Conservation (phyloP, 2,113 vertebrate species). For the Spea multiplicata region DNA sequence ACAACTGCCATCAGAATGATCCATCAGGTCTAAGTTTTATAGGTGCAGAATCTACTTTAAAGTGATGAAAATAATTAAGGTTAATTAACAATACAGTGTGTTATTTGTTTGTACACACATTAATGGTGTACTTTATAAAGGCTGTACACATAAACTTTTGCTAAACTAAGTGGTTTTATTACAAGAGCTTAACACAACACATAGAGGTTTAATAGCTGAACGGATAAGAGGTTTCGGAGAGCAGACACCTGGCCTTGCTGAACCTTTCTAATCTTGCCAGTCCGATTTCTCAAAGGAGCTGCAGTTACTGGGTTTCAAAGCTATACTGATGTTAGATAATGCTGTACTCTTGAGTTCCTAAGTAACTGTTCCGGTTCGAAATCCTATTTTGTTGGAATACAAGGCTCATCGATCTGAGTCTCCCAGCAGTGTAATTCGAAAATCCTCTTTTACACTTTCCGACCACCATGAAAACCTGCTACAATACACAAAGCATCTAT, state of each 20-base stretch:
- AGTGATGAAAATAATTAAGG: no score
- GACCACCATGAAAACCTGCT: constrained; percentile 18
- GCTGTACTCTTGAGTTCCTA: constrained; percentile 8
- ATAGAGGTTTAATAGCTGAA: not conserved
- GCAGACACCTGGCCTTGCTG: constrained; percentile 8
- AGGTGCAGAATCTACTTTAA: no score
- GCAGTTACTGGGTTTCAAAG: constrained; percentile 16
- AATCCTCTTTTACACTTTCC: constrained; percentile 19
- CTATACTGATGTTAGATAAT: constrained; percentile 34
- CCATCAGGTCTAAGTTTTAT: no score
- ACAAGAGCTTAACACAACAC: not conserved
- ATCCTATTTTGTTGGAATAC: constrained; percentile 11
- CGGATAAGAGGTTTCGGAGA: constrained; percentile 16
- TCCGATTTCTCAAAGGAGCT: constrained; percentile 24
- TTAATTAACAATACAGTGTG: no score
- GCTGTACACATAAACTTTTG: no score
- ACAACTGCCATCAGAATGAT: no score
- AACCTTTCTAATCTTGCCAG: constrained; percentile 21
- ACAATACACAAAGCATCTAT: constrained; percentile 8
- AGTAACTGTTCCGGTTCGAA: constrained; percentile 22
- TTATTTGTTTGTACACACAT: no score
- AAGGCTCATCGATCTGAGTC: constrained; percentile 29
- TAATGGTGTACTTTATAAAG: no score
- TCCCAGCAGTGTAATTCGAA: constrained; percentile 14
- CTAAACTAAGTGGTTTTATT: not conserved